These are phyloP conservation scores for Macaria liturata DNA, from an alignment of 2,888 invertebrate genomes.

Conservation along the genomic window DNA sequence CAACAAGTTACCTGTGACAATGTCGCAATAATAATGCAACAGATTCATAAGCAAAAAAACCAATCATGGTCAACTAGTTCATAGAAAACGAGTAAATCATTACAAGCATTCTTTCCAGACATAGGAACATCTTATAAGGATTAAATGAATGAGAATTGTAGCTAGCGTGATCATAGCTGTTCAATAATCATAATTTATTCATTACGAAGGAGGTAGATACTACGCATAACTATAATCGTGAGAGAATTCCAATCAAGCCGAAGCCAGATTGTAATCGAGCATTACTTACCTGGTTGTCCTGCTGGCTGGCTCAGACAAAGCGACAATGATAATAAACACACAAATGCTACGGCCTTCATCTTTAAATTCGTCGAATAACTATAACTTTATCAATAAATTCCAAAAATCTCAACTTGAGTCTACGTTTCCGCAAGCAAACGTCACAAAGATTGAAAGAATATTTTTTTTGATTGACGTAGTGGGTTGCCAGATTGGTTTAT, in stretches of 20 bases:
- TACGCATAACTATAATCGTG: slow-evolving; percentile 48
- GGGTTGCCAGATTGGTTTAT: background rate
- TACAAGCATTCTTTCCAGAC: too few species aligned
- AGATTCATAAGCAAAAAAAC: slow-evolving; percentile 10
- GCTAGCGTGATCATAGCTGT: slow-evolving; percentile 1
- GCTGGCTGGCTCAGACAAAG: slow-evolving; percentile 54
- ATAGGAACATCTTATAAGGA: too few species aligned
- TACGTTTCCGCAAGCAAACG: slow-evolving; percentile 35
- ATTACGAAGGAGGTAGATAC: slow-evolving; percentile 34
- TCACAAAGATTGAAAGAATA: slow-evolving; percentile 5
- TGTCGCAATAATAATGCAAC: slow-evolving; percentile 9
- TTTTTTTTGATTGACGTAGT: background rate
- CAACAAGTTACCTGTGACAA: background rate
- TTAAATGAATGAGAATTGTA: background rate
- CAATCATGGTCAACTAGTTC: slow-evolving; percentile 8
- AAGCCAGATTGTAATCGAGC: slow-evolving; percentile 31
- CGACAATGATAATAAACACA: slow-evolving; percentile 65
- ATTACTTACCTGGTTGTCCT: slow-evolving; percentile 48
- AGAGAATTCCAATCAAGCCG: slow-evolving; percentile 54
- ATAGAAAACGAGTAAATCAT: background rate
- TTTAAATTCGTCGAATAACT: slow-evolving; percentile 36
- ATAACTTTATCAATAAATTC: slow-evolving; percentile 33
- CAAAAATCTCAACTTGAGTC: slow-evolving; percentile 12
- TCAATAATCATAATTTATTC: slow-evolving; percentile 25
- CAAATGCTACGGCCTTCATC: slow-evolving; percentile 68